A percentile compares a stretch with the other conserved stretches of the same genome.
These are phyloP conservation scores for Apamea crenata DNA, from an alignment of 2,888 invertebrate genomes.

Conservation along the genomic window DNA sequence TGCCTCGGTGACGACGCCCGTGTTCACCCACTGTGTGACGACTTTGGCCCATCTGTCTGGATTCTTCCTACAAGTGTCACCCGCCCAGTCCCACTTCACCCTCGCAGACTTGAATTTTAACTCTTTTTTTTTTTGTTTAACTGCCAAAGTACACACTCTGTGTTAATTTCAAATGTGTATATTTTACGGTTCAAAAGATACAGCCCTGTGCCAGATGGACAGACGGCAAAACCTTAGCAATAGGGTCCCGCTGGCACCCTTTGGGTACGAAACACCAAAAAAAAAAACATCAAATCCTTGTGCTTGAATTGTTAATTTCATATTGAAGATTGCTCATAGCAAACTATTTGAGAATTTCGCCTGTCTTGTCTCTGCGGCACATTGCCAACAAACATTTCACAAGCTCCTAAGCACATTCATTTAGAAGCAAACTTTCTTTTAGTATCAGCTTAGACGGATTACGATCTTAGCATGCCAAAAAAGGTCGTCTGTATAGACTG, in stretches of 20 bases:
- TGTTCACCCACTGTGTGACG: too few relatives aligned
- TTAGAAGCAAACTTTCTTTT: slow-evolving; percentile 1
- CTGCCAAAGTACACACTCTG: not conserved
- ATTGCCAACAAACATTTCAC: not conserved
- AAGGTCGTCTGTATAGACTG: not conserved
- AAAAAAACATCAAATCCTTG: not conserved
- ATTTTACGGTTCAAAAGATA: not conserved
- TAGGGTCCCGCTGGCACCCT: not conserved
- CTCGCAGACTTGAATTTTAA: not conserved
- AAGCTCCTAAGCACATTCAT: slow-evolving; percentile 1
- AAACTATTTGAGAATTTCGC: not conserved
- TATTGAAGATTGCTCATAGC: not conserved
- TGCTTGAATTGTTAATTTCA: not conserved
- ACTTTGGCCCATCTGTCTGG: too few relatives aligned
- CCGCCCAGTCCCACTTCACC: too few relatives aligned
- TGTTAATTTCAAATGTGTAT: not conserved
- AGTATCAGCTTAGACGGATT: slow-evolving; percentile 11
- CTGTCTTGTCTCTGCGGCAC: not conserved
- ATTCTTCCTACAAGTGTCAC: too few relatives aligned
- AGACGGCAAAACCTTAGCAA: not conserved
- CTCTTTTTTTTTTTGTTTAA: not conserved
- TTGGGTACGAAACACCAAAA: not conserved
- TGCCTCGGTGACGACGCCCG: too few relatives aligned
- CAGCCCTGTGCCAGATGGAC: not conserved
- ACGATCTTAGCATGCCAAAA: not conserved